phyloP scores from a whole-genome alignment of 2,113 vertebrate genomes.

The Istiophorus platypterus region DNA sequence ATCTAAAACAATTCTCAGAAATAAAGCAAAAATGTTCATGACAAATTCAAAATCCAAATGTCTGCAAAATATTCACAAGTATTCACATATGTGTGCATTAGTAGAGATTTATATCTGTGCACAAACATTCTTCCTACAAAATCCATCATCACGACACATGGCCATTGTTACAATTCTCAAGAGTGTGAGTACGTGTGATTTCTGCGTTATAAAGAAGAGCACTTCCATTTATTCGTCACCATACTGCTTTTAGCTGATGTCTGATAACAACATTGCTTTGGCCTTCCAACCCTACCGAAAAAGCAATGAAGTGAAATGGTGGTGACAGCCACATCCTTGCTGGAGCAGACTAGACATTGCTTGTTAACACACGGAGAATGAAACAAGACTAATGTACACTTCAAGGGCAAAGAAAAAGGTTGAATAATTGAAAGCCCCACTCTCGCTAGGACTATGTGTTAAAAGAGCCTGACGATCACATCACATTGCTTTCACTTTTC shows the following conservation, averaged over 20 bases:
- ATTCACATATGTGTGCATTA: not conserved
- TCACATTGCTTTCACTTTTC: conserved; percentile 77
- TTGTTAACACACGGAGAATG: conserved; percentile 76
- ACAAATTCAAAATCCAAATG: conserved; percentile 6
- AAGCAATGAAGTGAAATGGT: conserved; percentile 68
- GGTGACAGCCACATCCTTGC: conserved; percentile 77
- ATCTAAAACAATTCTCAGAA: not conserved
- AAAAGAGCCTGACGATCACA: conserved; percentile 74
- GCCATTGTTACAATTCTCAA: conserved; percentile 21
- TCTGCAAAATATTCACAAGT: not conserved
- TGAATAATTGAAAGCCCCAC: conserved; percentile 80
- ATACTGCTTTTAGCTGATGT: conserved; percentile 61
- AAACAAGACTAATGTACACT: conserved; percentile 76
- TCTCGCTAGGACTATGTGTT: conserved; percentile 73
- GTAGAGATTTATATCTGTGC: conserved; percentile 34
- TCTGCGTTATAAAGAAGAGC: conserved; percentile 21
- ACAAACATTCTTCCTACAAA: conserved; percentile 4
- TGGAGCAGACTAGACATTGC: conserved; percentile 63
- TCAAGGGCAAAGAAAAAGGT: conserved; percentile 77
- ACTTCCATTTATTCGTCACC: conserved; percentile 62
- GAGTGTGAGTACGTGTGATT: conserved; percentile 37
- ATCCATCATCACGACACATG: conserved; percentile 36
- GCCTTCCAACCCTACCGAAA: conserved; percentile 47
- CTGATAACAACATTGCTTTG: conserved; percentile 45
- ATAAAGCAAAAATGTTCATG: not conserved